Conservation (phyloP, 2,113 vertebrate genomes). For the Gadus macrocephalus region DNA sequence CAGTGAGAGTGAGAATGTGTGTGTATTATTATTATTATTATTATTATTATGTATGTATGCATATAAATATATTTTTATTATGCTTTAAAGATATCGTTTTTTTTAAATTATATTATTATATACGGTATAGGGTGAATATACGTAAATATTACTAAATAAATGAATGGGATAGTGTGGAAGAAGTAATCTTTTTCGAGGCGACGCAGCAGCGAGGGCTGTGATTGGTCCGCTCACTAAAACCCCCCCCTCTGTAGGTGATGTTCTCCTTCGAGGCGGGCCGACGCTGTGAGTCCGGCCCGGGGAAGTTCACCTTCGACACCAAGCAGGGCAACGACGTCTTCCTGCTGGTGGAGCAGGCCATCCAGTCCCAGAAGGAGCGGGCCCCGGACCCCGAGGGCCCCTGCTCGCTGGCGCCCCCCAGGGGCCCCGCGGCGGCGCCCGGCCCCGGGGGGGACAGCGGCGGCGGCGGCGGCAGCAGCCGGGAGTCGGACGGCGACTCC, state of each 20-base stretch:
- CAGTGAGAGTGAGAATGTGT: too few relatives aligned
- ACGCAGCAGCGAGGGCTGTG: too few relatives aligned
- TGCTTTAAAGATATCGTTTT: too few relatives aligned
- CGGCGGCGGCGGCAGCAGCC: constrained; percentile 56
- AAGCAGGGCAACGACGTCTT: constrained; percentile 96
- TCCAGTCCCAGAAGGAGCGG: constrained; percentile 84
- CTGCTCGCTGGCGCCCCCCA: constrained; percentile 54
- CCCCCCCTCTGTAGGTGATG: constrained; percentile 79
- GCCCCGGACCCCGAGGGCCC: constrained; percentile 68
- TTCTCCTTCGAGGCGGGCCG: constrained; percentile 96
- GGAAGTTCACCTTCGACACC: constrained; percentile 97
- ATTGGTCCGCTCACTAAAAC: neutral
- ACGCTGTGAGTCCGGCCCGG: constrained; percentile 89
- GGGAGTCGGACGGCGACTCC: constrained; percentile 69
- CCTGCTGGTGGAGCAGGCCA: constrained; percentile 84
- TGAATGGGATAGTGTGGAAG: neutral
- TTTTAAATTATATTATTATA: too few relatives aligned
- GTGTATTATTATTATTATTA: too few relatives aligned
- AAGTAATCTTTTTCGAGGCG: neutral
- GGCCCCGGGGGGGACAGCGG: constrained; percentile 12
- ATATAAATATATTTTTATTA: too few relatives aligned
- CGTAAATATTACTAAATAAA: too few relatives aligned
- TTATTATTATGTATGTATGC: too few relatives aligned
- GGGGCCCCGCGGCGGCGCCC: constrained; percentile 16
- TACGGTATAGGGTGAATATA: too few relatives aligned